Evolutionary conservation across 2,113 vertebrate genomes (phyloP), one percentile per base, ranked within the genome.

Genomic region (Lepus americanus): DNA sequence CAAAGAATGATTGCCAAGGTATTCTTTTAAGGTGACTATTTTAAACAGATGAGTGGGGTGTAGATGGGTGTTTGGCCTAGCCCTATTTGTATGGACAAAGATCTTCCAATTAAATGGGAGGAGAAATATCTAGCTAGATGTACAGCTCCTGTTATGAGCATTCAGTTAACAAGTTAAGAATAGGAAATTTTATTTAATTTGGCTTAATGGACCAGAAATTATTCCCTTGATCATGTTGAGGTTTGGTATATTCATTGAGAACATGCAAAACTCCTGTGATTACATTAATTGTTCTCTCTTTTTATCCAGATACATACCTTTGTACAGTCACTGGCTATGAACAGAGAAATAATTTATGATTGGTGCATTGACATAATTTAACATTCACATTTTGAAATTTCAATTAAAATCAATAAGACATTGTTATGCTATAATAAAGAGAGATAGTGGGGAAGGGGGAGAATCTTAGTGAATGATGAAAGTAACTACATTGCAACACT

Each of bases 361-460:
- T 94, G 70, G 61, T 90, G 29, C 81, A 97, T 73, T 95, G 94
- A 96, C 63, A 97, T 93, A 67, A 70, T 76, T 97, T 94, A 93
- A 90, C 78, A 97, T 97, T 97, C 92, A 98, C 55, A 90, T 97
- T 96, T 97, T 92, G 74, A 90, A 91, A 96, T 96, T 97, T 76
- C 67, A 97, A 95, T 98, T 98, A 97, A 94, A 98, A 91, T 97
- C 86, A 95, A 53, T 96, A 95, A 97, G 2, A 97, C 69, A 96
- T 84, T 92, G 81, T 66, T 95, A 92, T 53, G 88, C 72, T 76
- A 69, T 72, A 98, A 96, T 61, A 88, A 74, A 95, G 6, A 97
- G 59, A 27, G 67, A 89, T 76, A 69, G 63, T 79, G 82, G 61
- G 27, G 19, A 73, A 0, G 31, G 86, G 78, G 69, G 64, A 23